Evolutionary conservation across 1,140 invertebrate species (phyloP).

Genomic region (Araneus ventricosus): DNA sequence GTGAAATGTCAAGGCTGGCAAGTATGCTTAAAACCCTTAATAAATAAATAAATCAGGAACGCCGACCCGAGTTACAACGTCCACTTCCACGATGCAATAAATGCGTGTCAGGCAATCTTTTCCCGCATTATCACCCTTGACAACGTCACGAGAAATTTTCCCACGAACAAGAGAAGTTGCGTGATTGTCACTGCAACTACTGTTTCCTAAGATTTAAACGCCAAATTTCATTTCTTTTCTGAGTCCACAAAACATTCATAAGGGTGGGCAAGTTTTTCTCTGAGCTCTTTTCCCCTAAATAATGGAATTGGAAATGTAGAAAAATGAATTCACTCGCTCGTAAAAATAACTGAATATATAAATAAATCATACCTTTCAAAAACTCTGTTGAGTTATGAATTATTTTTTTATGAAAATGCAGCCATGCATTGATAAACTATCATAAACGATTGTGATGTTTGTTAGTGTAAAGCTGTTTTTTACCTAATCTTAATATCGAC

Average conservation of each 20-base stretch:
- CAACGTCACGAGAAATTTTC: slow-evolving; percentile 36
- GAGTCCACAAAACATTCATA: not conserved
- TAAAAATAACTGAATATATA: not conserved
- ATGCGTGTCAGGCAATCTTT: slow-evolving; percentile 29
- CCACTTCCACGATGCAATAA: slow-evolving; percentile 20
- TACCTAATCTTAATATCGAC: too few relatives aligned
- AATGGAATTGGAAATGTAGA: not conserved
- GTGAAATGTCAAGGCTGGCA: slow-evolving; percentile 25
- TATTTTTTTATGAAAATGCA: too few relatives aligned
- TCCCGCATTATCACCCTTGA: slow-evolving; percentile 16
- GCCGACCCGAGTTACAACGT: not conserved
- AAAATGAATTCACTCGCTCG: not conserved
- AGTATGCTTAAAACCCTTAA: slow-evolving; percentile 7
- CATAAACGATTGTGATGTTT: too few relatives aligned
- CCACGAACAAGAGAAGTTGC: not conserved
- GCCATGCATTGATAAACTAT: too few relatives aligned
- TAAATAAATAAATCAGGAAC: slow-evolving; percentile 34
- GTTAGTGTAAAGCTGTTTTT: too few relatives aligned
- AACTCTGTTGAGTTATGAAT: not conserved
- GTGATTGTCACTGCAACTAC: slow-evolving; percentile 35
- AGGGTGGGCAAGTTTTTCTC: not conserved
- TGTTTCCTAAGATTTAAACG: slow-evolving; percentile 39
- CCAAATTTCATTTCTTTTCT: not conserved
- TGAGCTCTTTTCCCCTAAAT: not conserved
- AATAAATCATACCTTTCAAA: not conserved